Percentiles rank a stretch among this genome's conserved stretches.
phyloP scores from a whole-genome alignment of 1,140 invertebrate species.

The Diploscapter pachys region DNA sequence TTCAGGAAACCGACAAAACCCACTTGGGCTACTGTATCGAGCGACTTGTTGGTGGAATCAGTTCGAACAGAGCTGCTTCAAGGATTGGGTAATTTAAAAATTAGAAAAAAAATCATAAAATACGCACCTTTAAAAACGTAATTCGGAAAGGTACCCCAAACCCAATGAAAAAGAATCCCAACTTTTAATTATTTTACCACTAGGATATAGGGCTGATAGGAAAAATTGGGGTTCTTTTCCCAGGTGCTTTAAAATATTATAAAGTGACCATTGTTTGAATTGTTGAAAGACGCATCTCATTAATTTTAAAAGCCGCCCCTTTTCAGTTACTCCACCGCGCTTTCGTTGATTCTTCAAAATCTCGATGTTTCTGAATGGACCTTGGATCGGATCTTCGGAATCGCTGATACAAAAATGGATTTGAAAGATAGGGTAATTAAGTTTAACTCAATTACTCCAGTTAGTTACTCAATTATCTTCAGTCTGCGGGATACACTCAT shows the following conservation, averaged over 20 bases:
- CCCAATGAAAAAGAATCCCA: too few species aligned
- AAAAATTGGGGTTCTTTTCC: too few species aligned
- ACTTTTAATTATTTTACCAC: too few species aligned
- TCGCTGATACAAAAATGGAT: constrained; percentile 12
- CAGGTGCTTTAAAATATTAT: too few species aligned
- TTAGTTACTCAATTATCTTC: neutral
- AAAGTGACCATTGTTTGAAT: too few species aligned
- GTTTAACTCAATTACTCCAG: too few species aligned
- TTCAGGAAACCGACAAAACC: constrained; percentile 4
- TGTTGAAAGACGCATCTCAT: too few species aligned
- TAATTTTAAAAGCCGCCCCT: neutral
- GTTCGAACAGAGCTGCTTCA: constrained; percentile 5
- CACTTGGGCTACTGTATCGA: constrained; percentile 4
- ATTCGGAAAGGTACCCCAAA: too few species aligned
- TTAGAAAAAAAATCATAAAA: too few species aligned
- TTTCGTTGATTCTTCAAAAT: neutral
- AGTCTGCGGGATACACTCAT: neutral
- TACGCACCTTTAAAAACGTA: too few species aligned
- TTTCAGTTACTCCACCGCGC: neutral
- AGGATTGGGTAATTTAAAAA: constrained; percentile 2
- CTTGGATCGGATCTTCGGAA: neutral
- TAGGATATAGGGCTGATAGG: too few species aligned
- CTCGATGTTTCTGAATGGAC: neutral
- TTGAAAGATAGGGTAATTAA: constrained; percentile 3
- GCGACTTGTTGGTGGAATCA: neutral